A percentile compares a stretch with the other conserved stretches of the same genome.
phyloP scores from a whole-genome alignment of 2,797 vertebrate genomes.

The Micrastur ruficollis region DNA sequence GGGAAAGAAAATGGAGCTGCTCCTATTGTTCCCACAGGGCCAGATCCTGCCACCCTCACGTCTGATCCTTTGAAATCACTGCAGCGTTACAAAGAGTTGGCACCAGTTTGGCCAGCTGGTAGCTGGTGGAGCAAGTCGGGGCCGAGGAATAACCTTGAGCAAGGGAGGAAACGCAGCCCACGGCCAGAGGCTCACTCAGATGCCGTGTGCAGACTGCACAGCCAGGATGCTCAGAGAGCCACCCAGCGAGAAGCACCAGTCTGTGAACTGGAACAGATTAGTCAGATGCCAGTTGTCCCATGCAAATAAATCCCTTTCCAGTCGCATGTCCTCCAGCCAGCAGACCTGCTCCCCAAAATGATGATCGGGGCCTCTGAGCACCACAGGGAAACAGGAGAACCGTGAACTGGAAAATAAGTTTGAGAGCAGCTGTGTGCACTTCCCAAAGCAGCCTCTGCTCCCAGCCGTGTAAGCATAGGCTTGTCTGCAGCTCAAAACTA shows the following conservation, averaged over 20 bases:
- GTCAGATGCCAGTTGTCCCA: background rate
- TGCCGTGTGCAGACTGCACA: background rate
- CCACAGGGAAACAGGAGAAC: background rate
- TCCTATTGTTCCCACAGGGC: background rate
- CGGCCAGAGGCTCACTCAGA: background rate
- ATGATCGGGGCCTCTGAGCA: background rate
- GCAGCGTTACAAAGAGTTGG: background rate
- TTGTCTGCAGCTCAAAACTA: background rate
- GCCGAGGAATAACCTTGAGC: background rate
- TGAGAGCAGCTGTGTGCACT: background rate
- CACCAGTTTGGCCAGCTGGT: background rate
- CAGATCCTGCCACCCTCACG: background rate
- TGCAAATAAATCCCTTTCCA: background rate
- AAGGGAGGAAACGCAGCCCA: background rate
- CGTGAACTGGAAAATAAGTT: background rate
- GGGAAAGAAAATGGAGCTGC: background rate
- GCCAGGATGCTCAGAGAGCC: background rate
- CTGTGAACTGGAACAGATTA: background rate
- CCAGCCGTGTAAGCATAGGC: background rate
- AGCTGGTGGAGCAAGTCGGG: background rate
- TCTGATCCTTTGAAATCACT: background rate
- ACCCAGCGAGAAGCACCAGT: background rate
- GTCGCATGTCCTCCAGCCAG: background rate
- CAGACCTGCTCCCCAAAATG: background rate
- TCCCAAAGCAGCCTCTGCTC: background rate